Evolutionary conservation across 1,140 invertebrate genomes (phyloP), one percentile per base, ranked within the genome.

Genomic region (Ceratina japonica): DNA sequence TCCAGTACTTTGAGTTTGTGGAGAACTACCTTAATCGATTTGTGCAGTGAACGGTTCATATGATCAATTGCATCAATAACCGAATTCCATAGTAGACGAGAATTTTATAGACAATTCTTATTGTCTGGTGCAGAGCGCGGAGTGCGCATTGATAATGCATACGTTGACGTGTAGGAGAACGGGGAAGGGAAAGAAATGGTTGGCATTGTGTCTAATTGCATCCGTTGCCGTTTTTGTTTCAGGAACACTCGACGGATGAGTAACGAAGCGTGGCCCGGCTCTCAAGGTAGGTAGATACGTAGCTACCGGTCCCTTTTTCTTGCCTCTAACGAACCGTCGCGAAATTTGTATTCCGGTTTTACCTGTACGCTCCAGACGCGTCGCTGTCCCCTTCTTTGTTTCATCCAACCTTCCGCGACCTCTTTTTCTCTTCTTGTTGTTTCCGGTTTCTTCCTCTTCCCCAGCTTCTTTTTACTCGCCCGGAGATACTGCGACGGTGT

Each of bases 141-240:
- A 44, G 2, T 7, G 37, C 37, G 37, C 37, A 44, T 44, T 44
- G 37, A 44, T 44, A 44, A 2, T 44, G 54, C 54, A 16, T 16
- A 56, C 54, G 54, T 56, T 18, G 3, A 37, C 18, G 4, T 63
- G 7, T 37, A 63, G 1, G 5, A 5, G 22, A 52, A 56, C n/a
- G 13, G 15, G 13, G 27, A 44, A 8, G 31, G 8, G 31, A n/a
- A 13, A 61, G 52, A 24, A 31, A 31, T 68, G n/a, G 18, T 56
- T 31, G 49, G n/a, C 37, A 31, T 76, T 58, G 74, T 27, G 51
- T 78, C 75, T 78, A 78, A 78, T 78, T 78, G 75, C 75, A 63
- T 78, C 75, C 68, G 75, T 78, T 78, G 75, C 68, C 75, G 75
- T 78, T 78, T 77, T 78, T 78, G 68, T 78, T 78, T 72, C 31